phyloP scores from a whole-genome alignment of 2,888 invertebrate genomes.

The Chironomus tentans region DNA sequence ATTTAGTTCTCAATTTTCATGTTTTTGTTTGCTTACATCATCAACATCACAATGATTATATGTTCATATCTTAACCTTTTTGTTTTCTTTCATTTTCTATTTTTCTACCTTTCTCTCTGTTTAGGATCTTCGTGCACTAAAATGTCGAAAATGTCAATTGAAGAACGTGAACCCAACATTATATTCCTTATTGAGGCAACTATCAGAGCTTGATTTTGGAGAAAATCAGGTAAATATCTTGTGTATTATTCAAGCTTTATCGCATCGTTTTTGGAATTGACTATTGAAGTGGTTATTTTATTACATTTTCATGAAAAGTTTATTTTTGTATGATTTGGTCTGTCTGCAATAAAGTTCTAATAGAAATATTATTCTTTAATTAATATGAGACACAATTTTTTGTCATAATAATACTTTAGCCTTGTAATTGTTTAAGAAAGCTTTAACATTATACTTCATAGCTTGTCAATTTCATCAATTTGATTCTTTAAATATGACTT shows the following conservation, averaged over 20 bases:
- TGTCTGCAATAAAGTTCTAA: too few relatives aligned
- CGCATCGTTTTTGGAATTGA: not conserved
- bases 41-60: not conserved
- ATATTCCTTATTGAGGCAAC: conserved; percentile 63
- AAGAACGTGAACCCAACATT: conserved; percentile 68
- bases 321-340: too few relatives aligned
- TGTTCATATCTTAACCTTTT: not conserved
- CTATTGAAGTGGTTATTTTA: not conserved
- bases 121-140: conserved; percentile 57
- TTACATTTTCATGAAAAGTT: too few relatives aligned
- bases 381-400: too few relatives aligned
- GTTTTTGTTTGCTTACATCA: not conserved
- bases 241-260: not conserved
- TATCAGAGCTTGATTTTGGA: conserved; percentile 66
- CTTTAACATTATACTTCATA: not conserved
- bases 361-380: too few relatives aligned
- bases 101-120: too few relatives aligned
- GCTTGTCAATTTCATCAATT: not conserved
- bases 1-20: too few relatives aligned
- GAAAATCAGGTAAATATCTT: conserved; percentile 49
- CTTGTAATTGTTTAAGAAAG: too few relatives aligned
- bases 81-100: too few relatives aligned
- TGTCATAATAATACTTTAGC: too few relatives aligned
- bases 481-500: not conserved
- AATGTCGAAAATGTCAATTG: conserved; percentile 63